Percentiles rank a stretch among this genome's conserved stretches.
Conservation (phyloP, 1,140 invertebrate genomes). For the Mylabris phalerata region DNA sequence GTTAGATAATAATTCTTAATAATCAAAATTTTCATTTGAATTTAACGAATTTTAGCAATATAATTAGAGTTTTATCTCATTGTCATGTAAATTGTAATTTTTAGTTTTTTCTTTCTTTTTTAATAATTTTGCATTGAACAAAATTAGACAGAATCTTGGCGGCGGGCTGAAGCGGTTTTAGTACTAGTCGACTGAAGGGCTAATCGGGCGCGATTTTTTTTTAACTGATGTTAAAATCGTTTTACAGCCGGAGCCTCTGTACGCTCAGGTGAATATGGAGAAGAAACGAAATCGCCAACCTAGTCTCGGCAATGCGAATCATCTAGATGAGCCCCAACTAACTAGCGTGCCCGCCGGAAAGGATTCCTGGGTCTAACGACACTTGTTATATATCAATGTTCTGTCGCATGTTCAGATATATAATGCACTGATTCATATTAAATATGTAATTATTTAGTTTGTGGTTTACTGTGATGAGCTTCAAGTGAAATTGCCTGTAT, state of each 20-base stretch:
- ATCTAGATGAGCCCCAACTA: constrained; percentile 30
- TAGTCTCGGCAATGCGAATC: constrained; percentile 38
- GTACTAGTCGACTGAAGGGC: no score
- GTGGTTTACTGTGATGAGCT: constrained; percentile 44
- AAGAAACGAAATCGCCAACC: constrained; percentile 64
- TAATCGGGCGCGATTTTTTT: no score
- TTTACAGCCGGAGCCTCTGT: constrained; percentile 64
- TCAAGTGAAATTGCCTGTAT: constrained; percentile 38
- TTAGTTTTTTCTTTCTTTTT: no score
- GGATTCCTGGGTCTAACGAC: constrained; percentile 40
- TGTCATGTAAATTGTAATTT: no score
- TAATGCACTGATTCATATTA: constrained; percentile 42
- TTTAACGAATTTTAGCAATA: no score
- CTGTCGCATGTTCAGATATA: constrained; percentile 39
- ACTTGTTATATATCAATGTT: constrained; percentile 40
- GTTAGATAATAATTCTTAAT: no score
- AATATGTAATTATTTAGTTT: constrained; percentile 41
- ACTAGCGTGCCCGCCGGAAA: constrained; percentile 36
- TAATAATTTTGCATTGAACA: no score
- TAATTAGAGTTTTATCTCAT: no score
- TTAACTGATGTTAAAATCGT: constrained; percentile 28
- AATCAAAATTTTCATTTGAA: no score
- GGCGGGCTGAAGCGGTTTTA: no score
- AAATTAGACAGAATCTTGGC: no score
- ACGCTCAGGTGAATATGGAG: constrained; percentile 74